Evolutionary conservation across 2,888 invertebrate species (phyloP), one percentile per base, ranked within the genome.

Genomic region (Abrostola tripartita): DNA sequence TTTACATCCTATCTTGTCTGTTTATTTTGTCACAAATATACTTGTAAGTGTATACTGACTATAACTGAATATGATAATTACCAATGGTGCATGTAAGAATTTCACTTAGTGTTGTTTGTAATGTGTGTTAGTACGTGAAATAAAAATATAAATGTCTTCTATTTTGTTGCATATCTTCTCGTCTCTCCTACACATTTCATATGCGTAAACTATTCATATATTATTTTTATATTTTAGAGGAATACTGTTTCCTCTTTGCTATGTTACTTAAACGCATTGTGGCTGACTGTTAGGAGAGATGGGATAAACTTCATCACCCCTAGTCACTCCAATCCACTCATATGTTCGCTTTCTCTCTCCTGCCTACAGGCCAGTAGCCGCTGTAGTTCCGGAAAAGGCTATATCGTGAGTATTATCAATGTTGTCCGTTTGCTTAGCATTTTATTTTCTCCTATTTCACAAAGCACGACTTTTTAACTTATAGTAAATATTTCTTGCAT

Each of bases 351-450:
- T 93, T 95, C 92, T 93, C 89, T 95, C 92, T 92, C 92, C 90
- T 96, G 95, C 92, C 91, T 91, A 91, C 96, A 98, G 97, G 97
- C 97, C 95, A 97, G 97, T 96, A 97, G 97, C 96, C 97, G 97
- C 95, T 97, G 97, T 96, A 98, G 97, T 96, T 97, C 97, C 96
- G 97, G 97, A 95, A 97, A 97, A 96, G 97, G 97, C 96, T 97
- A 98, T 97, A 97, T 98, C 97, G 98, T 98, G 96, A 97, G 98
- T 97, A 96, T 94, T 89, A 83, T 85, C 89, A 90, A 88, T 91
- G 89, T 92, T 92, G 90, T 90, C 90, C 85, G 88, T 89, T 86
- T 87, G 85, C 81, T 83, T 74, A 83, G 77, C 52, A 59, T 73
- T 66, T 61, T 67, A 52, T 59, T 68, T 73, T 81, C 83, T 84